These are phyloP conservation scores for Charina bottae DNA, from an alignment of 2,113 vertebrate species.

Conservation along the genomic window DNA sequence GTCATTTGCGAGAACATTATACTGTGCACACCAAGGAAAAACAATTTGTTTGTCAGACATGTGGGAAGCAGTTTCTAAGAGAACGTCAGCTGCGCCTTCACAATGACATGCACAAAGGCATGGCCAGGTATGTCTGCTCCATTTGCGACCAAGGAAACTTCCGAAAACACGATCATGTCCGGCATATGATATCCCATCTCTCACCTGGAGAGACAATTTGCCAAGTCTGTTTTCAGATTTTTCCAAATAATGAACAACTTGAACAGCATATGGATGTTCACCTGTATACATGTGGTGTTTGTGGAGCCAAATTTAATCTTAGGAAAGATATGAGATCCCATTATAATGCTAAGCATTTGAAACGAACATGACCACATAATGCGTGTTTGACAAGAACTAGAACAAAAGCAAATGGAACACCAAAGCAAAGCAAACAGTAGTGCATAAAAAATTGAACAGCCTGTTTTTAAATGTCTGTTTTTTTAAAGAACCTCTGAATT, in stretches of 20 bases:
- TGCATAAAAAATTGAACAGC: slow-evolving; percentile 69
- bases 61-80: slow-evolving; percentile 96
- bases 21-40: slow-evolving; percentile 99
- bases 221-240: slow-evolving; percentile 99
- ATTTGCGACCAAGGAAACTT: slow-evolving; percentile 98
- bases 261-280: slow-evolving; percentile 98
- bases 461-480: slow-evolving; percentile 62
- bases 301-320: slow-evolving; percentile 97
- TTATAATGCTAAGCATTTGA: slow-evolving; percentile 97
- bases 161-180: slow-evolving; percentile 97
- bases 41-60: slow-evolving; percentile 97
- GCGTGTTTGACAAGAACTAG: slow-evolving; percentile 67
- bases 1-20: slow-evolving; percentile 97
- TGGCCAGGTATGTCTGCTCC: slow-evolving; percentile 97
- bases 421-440: slow-evolving; percentile 79
- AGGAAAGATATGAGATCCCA: slow-evolving; percentile 98
- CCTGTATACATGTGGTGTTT: slow-evolving; percentile 96
- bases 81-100: slow-evolving; percentile 95
- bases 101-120: slow-evolving; percentile 99
- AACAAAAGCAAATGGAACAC: slow-evolving; percentile 75
- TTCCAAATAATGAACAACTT: slow-evolving; percentile 90
- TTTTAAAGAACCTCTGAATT: slow-evolving; percentile 70
- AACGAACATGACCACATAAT: slow-evolving; percentile 81
- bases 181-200: slow-evolving; percentile 99
- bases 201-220: slow-evolving; percentile 96